Base-by-base conservation (phyloP, 1,140 invertebrate genomes). In the Drosophila teissieri region DNA sequence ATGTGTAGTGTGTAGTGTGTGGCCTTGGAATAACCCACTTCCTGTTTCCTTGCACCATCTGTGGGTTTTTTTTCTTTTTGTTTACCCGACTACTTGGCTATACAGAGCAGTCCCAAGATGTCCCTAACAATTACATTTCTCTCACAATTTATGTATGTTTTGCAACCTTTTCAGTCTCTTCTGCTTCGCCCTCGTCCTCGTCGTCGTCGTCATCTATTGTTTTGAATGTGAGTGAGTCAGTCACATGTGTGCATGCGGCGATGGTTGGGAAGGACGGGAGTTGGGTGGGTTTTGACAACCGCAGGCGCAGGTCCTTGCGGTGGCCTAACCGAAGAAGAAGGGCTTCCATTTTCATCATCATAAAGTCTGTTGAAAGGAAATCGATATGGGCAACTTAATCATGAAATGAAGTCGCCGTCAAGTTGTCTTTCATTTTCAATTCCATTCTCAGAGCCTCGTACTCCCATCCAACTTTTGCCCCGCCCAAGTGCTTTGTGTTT, bases 341-440 rank as follows among this genome's bases (percentile, higher is more conserved):
- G 70, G 75, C 57, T 88, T 86, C 83, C 69, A 86, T 88, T 86
- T 82, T 88, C 78, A 86, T 86, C 83, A 88, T 85, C 78, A 88
- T 82, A 88, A 86, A 88, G 67, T 73, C 64, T 62, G 83, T 37
- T 83, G 83, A 83, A 88, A 63, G 68, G 83, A 86, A 86, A 88
- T 88, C 83, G 83, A 86, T 86, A 88, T 69, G 67, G 70, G 83
- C 76, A 88, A 86, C 83, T 86, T 86, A 86, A 86, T 86, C 83
- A 86, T 86, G 79, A 80, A 89, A 83, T 79, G 79, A 88, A 89
- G 70, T 86, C 67, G 63, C 81, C 84, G 74, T 86, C 83, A 88
- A 88, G 72, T 83, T 86, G 79, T 83, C 84, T 80, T 69, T 65
- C 70, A 79, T 88, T 88, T 88, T 76, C 63, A 85, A 78, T 86